Evolutionary conservation across 2,888 invertebrate genomes (phyloP), one percentile per base, ranked within the genome.

Genomic region (Kryphioiulus occultus): DNA sequence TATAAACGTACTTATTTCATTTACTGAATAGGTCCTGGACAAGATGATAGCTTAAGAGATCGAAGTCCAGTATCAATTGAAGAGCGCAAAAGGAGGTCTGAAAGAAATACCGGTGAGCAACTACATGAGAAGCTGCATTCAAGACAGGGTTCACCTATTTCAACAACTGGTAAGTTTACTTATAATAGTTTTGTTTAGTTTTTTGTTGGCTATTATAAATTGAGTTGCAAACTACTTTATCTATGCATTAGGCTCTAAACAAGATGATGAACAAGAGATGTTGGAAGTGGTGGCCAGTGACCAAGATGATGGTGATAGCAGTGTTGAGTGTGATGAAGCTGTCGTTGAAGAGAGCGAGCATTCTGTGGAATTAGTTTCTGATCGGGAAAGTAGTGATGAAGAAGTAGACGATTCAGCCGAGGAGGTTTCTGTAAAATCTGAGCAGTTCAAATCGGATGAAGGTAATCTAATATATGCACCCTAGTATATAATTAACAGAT

Each of bases 281-380:
- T 5, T 84, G n/a, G 59, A 88, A 87, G 85, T 85, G 9, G 85
- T 86, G 2, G 68, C 68, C 7, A 86, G 78, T 22, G 88, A 88
- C 7, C 89, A 89, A 12, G 89, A 88, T 35, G 89, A 87, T 35
- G 86, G 87, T 10, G 89, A 88, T 39, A 87, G 47, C 15, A 19
- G 30, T 86, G 83, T 10, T 22, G 42, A 42, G 19, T 32, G 22
- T 22, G 86, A 32, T 22, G 47, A 19, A 17, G n/a, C 19, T 3
- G 32, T 47, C 39, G 44, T 84, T 30, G 84, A 84, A 5, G n/a
- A 26, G 12, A 84, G 84, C 32, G 84, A 84, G 32, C 30, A 32
- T 84, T n/a, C 84, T 19, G 30, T 84, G n/a, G 30, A 84, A 26
- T 2, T 26, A 30, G 19, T 84, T 22, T 84, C 84, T 26, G 84